A percentile compares a stretch with the other conserved stretches of the same genome.
These are phyloP conservation scores for Gobionotothen gibberifrons DNA, from an alignment of 2,797 vertebrate genomes.

Conservation along the genomic window DNA sequence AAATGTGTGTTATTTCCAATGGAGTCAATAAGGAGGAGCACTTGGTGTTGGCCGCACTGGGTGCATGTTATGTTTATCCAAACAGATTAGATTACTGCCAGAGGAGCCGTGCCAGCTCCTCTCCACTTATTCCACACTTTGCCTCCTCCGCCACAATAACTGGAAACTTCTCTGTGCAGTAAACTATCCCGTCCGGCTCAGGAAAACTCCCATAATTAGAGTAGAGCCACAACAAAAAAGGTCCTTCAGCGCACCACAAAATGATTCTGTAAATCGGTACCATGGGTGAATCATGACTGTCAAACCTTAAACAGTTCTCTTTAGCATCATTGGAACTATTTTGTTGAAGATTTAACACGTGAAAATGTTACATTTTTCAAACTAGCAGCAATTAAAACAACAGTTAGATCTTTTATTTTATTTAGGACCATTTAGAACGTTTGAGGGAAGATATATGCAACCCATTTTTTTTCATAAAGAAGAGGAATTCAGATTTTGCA, in stretches of 20 bases:
- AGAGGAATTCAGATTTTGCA: slow-evolving; percentile 3
- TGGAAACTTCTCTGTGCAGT: slow-evolving; percentile 65
- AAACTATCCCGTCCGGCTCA: slow-evolving; percentile 60
- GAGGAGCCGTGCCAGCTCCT: slow-evolving; percentile 52
- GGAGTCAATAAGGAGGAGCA: slow-evolving; percentile 37
- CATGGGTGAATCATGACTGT: slow-evolving; percentile 22
- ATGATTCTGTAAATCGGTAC: slow-evolving; percentile 28
- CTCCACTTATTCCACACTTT: slow-evolving; percentile 54
- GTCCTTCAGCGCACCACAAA: slow-evolving; percentile 49
- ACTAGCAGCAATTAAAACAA: slow-evolving; percentile 2
- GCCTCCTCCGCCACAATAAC: slow-evolving; percentile 58
- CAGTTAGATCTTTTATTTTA: background rate
- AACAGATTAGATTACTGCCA: slow-evolving; percentile 66
- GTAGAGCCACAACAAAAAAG: slow-evolving; percentile 60
- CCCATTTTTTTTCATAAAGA: slow-evolving; percentile 7
- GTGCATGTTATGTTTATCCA: slow-evolving; percentile 65
- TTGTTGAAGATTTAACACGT: slow-evolving; percentile 26
- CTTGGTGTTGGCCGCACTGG: slow-evolving; percentile 37
- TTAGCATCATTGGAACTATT: slow-evolving; percentile 10
- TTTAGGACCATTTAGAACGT: background rate
- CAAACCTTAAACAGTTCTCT: slow-evolving; percentile 28
- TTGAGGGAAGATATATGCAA: slow-evolving; percentile 1
- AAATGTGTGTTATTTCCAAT: slow-evolving; percentile 26
- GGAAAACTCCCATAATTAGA: slow-evolving; percentile 68
- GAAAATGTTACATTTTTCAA: background rate